phyloP scores from a whole-genome alignment of 2,113 vertebrate species.

The Myocastor coypus region DNA sequence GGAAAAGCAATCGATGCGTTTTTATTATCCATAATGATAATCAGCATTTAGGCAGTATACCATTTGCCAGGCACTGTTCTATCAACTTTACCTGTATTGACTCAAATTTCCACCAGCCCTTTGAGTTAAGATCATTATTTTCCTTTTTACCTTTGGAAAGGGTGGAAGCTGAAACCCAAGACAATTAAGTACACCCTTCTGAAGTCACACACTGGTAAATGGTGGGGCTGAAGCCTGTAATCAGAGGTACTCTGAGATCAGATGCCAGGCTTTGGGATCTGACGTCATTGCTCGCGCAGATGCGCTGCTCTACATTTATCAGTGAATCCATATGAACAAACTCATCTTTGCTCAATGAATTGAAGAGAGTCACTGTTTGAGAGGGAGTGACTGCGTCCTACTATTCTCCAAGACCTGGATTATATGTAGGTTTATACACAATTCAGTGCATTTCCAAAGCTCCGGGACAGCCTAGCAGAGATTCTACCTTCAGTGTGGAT shows the following conservation, averaged over 20 bases:
- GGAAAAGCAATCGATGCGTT: neutral
- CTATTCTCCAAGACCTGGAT: neutral
- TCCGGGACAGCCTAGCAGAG: neutral
- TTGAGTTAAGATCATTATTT: neutral
- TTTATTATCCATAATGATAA: neutral
- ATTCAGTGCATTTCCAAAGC: neutral
- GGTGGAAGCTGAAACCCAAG: neutral
- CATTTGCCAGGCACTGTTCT: neutral
- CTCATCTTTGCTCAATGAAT: neutral
- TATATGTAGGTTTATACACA: neutral
- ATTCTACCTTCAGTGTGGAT: neutral
- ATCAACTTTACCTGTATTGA: neutral
- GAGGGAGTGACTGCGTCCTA: neutral
- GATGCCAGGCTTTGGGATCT: rapidly evolving
- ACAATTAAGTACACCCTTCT: neutral
- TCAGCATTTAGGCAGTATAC: neutral
- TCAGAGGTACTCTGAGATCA: neutral
- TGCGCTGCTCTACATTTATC: rapidly evolving
- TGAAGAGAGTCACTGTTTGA: neutral
- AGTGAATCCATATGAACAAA: neutral
- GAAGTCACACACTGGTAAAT: neutral
- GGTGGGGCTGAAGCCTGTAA: neutral
- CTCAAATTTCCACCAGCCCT: neutral
- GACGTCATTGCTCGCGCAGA: neutral
- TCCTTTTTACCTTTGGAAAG: neutral